Conservation (phyloP, 2,888 invertebrate genomes). For the Calliscelio sp. region DNA sequence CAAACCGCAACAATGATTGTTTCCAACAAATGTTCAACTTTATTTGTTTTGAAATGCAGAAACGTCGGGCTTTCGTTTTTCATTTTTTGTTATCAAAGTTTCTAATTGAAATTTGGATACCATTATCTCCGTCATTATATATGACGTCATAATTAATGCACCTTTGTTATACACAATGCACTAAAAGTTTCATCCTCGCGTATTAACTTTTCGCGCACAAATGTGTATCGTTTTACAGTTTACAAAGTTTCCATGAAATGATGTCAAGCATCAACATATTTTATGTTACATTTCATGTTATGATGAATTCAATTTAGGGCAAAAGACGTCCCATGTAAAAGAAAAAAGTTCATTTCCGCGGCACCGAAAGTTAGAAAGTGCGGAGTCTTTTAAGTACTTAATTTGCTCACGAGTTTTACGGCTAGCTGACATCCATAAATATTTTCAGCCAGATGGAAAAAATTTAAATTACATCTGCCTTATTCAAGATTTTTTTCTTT, state of each 20-base stretch:
- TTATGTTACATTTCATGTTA: conserved; percentile 32
- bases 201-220: conserved; percentile 27
- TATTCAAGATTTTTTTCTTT: too few relatives aligned
- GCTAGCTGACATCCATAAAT: conserved; percentile 3
- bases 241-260: conserved; percentile 34
- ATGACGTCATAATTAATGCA: conserved; percentile 11
- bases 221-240: conserved; percentile 39
- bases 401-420: conserved; percentile 29
- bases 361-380: conserved; percentile 15
- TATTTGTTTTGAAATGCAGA: too few relatives aligned
- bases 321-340: conserved; percentile 10
- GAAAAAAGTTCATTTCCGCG: conserved; percentile 42
- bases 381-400: conserved; percentile 31
- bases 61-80: too few relatives aligned
- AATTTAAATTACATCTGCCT: not conserved
- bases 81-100: not conserved
- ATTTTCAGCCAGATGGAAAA: not conserved
- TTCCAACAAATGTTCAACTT: too few relatives aligned
- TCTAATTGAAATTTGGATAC: conserved; percentile 12
- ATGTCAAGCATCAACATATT: conserved; percentile 29
- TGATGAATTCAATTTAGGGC: conserved; percentile 41
- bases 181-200: conserved; percentile 22
- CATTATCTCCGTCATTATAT: not conserved
- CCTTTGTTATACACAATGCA: conserved; percentile 1
- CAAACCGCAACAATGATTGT: not conserved